Base-by-base conservation (phyloP, 2,113 vertebrate genomes). In the Hyperopisus bebe region DNA sequence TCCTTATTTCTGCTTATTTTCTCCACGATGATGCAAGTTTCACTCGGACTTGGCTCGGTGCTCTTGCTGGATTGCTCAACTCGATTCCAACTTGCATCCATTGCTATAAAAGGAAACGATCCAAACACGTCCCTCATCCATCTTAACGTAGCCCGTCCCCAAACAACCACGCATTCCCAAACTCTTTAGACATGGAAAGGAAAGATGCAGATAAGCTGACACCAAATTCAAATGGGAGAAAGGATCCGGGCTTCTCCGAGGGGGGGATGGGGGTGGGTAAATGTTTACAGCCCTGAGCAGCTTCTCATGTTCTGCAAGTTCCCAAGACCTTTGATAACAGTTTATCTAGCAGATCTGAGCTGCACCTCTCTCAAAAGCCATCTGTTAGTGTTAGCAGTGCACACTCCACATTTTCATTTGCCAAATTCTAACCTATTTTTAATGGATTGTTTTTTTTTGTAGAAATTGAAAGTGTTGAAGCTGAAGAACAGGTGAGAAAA, bases 401-500 rank as follows among this genome's bases (percentile, higher is more conserved):
- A 77, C 35, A 39, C 35, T 39, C 13, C 74, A 39, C 15, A 19
- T 80, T 80, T 80, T n/a, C 5, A 80, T 7, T 80, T 39, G 74
- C 74, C 31, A 39, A 9, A 11, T 47, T n/a, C 47, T 84, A 84
- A 84, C 44, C 24, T n/a, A 24, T 47, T 84, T 82, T 83, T 84
- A 27, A 84, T 46, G 44, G 8, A 21, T 24, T n/a, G n/a, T n/a
- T 83, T 85, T 93, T 51, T 90, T 92, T 82, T 89, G 87, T 92
- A 96, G 95, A 94, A 93, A 89, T 90, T 88, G 44, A 62, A 9
- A 86, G 90, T 19, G 89, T 51, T 44, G 90, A 92, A 62, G 19
- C 9, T 89, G 91, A 89, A 7, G n/a, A 39, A 19, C 88, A 91
- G 84, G 95, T 96, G 88, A 94, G 93, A 86, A 35, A 50, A 24